A percentile compares a stretch with the other conserved stretches of the same genome.
These are phyloP conservation scores for Stomorhina lunata DNA, from an alignment of 2,888 invertebrate species.

Conservation along the genomic window DNA sequence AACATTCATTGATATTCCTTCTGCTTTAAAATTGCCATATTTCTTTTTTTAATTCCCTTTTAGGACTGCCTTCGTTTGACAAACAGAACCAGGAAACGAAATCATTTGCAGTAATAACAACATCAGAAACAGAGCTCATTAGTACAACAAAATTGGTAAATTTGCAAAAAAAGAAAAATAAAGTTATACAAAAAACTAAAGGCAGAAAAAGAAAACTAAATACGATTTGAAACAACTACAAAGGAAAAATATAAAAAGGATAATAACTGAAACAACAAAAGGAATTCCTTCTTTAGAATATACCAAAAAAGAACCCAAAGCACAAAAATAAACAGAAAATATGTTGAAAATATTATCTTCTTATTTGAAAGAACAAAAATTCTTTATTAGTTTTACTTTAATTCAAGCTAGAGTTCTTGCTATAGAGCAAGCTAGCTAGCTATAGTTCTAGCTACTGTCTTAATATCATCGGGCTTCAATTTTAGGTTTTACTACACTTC, in stretches of 20 bases:
- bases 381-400: too few relatives aligned
- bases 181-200: background rate
- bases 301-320: background rate
- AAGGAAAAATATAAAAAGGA: conserved; percentile 34
- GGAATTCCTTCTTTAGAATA: background rate
- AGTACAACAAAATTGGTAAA: conserved; percentile 37
- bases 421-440: too few relatives aligned
- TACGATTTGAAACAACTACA: conserved; percentile 20
- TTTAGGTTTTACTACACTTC: too few relatives aligned
- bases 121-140: conserved; percentile 52
- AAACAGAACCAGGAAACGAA: background rate
- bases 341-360: too few relatives aligned
- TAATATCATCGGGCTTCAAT: too few relatives aligned
- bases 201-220: background rate
- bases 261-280: background rate
- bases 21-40: accelerated
- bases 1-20: too few relatives aligned
- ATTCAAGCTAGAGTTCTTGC: too few relatives aligned
- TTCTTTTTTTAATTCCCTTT: background rate
- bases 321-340: background rate
- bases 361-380: too few relatives aligned
- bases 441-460: too few relatives aligned
- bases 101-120: conserved; percentile 16
- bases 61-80: background rate
- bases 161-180: conserved; percentile 26